These are phyloP conservation scores for Arizona elegans DNA, from an alignment of 2,113 vertebrate species.

Conservation along the genomic window DNA sequence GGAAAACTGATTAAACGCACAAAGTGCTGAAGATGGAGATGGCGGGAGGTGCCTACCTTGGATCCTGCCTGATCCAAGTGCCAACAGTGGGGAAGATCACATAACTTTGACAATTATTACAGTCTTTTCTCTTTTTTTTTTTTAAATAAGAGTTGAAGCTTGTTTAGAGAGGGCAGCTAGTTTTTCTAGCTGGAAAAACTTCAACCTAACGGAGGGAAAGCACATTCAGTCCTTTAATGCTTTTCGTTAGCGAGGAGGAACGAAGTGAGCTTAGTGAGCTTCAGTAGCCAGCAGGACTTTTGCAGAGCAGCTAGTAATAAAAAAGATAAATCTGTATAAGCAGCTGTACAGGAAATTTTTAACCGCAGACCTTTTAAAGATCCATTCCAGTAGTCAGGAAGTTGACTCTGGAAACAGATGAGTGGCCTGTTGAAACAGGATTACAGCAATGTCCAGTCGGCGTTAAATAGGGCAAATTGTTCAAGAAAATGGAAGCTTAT, in stretches of 20 bases:
- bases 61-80: neutral
- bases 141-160: neutral
- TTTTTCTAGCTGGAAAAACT: neutral
- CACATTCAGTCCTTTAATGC: neutral
- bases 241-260: neutral
- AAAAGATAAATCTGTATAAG: neutral
- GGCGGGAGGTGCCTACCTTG: neutral
- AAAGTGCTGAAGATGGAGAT: neutral
- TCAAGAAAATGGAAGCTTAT: neutral
- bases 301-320: neutral
- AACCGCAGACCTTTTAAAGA: neutral
- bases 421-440: neutral
- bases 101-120: neutral
- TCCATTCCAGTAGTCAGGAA: neutral
- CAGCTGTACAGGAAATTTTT: neutral
- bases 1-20: neutral
- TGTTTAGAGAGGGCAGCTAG: neutral
- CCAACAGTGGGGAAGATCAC: neutral
- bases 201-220: neutral
- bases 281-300: neutral
- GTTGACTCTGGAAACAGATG: neutral
- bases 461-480: neutral
- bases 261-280: neutral
- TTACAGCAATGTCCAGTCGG: neutral
- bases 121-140: neutral